Evolutionary conservation across 1,140 invertebrate species (phyloP), one percentile per base, ranked within the genome.

Genomic region (Neodiprion pinetum): DNA sequence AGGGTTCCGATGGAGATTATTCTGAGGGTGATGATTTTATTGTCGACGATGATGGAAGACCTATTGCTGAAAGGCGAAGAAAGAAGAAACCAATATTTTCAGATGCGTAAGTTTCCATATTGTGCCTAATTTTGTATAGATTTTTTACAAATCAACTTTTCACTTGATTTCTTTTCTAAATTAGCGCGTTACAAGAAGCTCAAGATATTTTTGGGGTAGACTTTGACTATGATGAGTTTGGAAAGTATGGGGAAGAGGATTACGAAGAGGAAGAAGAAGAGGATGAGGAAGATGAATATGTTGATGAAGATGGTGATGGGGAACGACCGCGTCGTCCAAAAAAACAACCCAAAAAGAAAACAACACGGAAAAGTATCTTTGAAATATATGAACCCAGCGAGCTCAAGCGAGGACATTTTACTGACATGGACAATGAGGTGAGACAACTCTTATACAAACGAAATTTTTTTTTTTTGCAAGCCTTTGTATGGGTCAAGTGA

Each of bases 151-250:
- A 2, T 17, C 11, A 66, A 48, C 53, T 61, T 40, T 40, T 40
- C 1, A 40, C 14, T 73, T 65, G 73, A 69, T 77, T 77, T 12
- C 67, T 72, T 48, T 70, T 47, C 53, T 75, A 74, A 76, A 74
- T 77, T 82, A 96, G 95, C 7, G 95, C 96, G 1, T 88, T 99
- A 47, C 98, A 99, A 92, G 97, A 99, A 89, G 98, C 98, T 72
- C 97, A 99, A 88, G 98, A 99, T 84, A 99, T 99, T 79, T 99
- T 99, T 88, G 99, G 98, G 73, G 97, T 99, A 23, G 97, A 99
- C 85, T 99, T 99, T 90, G 98, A 99, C 87, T 99, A 96, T 87
- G 96, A 98, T 77, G 97, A 99, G 80, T 97, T 99, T 89, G 93
- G 94, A 48, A 95, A 96, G 83, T 96, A 95, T 87, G 96, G 93